Evolutionary conservation across 2,113 vertebrate species (phyloP), one percentile per base, ranked within the genome.

Genomic region (Marmota monax): DNA sequence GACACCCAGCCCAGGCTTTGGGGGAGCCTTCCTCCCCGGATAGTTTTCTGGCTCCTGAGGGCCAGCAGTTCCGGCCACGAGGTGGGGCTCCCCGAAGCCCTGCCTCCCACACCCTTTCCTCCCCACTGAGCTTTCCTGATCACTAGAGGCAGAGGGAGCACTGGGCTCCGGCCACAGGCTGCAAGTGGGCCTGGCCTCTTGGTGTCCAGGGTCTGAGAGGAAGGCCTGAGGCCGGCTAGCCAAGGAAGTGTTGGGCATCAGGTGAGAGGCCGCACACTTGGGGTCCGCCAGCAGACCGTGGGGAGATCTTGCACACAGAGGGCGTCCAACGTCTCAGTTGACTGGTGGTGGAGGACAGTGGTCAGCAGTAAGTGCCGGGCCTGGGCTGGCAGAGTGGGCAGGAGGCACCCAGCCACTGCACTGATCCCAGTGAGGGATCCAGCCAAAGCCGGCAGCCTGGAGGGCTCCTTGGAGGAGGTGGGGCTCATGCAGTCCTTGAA

Each of bases 61-160:
- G 76, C 95, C 96, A 88, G 74, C 56, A 34, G 63, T 79, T 84
- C 90, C 2, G 6, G 91, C 34, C 45, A 27, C 6, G 65, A 94
- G 97, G 95, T 94, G 92, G 92, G 96, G 97, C 83, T 96, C 92
- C 94, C 96, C 6, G 5, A 76, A 67, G 95, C 56, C 93, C 90
- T 14, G 92, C 77, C 94, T 78, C 93, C 69, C 72, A 22, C 12
- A 2, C 77, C 87, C 63, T 10, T 9, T 22, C 94, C 73, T 63
- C 18, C 73, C 61, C 29, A 10, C 42, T 27, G 16, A n/a, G 42
- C 5, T 27, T 45, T 87, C 56, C 39, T 37, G 32, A 39, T 73
- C 86, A 32, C 69, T 0, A 25, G 74, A 89, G 25, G 22, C 93
- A 17, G 10, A 48, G 61, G 48, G 39, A 53, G 18, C 1, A 0